Percentiles rank a stretch among this genome's conserved stretches.
These are phyloP conservation scores for Haliclona indistincta DNA, from an alignment of 37 sponge, comb jelly and placozoan species.

Conservation along the genomic window DNA sequence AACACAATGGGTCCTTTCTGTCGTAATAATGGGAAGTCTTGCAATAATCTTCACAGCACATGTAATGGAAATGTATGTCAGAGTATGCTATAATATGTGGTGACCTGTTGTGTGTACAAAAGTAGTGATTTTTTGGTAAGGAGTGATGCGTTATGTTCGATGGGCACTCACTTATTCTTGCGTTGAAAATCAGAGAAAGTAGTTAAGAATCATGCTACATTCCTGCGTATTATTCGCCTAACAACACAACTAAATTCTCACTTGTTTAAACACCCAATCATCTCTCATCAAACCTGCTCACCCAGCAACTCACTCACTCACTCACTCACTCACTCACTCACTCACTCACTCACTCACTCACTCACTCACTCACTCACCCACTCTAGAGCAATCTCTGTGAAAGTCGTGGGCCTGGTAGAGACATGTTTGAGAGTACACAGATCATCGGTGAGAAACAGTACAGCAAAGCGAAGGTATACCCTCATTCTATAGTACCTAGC, in stretches of 20 bases:
- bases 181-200: no score
- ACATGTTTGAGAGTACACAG: slow-evolving; percentile 91
- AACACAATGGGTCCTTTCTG: slow-evolving; percentile 81
- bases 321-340: neutral
- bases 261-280: no score
- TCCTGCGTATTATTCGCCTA: no score
- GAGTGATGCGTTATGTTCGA: no score
- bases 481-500: slow-evolving; percentile 28
- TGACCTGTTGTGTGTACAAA: no score
- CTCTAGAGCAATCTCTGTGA: slow-evolving; percentile 65
- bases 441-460: slow-evolving; percentile 84
- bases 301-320: neutral
- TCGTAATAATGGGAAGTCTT: slow-evolving; percentile 65
- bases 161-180: no score
- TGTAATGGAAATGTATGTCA: slow-evolving; percentile 62
- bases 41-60: slow-evolving; percentile 74
- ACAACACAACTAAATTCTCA: no score
- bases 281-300: neutral
- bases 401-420: slow-evolving; percentile 80
- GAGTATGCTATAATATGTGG: no score
- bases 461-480: slow-evolving; percentile 43
- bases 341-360: no score
- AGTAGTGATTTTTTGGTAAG: no score
- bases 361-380: no score
- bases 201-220: no score